Evolutionary conservation across 37 sponge, comb jelly and placozoan species (phyloP), one percentile per base, ranked within the genome.

Genomic region (Ephydatia muelleri): DNA sequence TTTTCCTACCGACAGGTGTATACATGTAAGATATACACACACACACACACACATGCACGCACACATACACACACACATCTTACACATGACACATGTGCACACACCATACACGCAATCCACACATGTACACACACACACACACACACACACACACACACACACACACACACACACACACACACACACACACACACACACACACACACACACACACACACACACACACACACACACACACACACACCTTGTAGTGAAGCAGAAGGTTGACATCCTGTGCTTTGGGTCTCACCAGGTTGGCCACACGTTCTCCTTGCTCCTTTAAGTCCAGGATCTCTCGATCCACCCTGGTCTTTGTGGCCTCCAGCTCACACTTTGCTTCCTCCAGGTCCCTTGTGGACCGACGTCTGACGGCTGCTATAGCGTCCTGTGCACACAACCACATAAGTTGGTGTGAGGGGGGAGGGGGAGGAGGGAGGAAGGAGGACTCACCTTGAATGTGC

Each of bases 401-500:
- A 37, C 66, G 30, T 34, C 73, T 49, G 37, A 89, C 40, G 14
- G 66, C 37, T 5, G 89, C 39, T 13, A 89, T 72, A 19, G 80
- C 72, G 64, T 85, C 85, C 89, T 89, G 38, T 34, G 3, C 49
- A 0, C 26, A 49, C 6, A 23, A 14, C 43, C 33, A 69, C 57
- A n/a, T 57, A 9, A 36, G 16, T 12, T 38, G 39, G 35, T 3
- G 35, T 36, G 11, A 1, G 75, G 16, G 43, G 33, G 35, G 6
- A 38, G 8, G 2, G 43, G 14, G 33, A 23, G n/a, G 6, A 30
- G 25, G 30, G n/a, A 70, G n/a, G 25, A 11, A 11, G 6, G n/a
- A 23, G 67, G 33, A 40, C 83, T 65, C 70, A 90, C 91, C 77
- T 86, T 91, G 75, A 86, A 91, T 37, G 83, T 86, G 33, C 65